A percentile compares a stretch with the other conserved stretches of the same genome.
Conservation (phyloP, 2,113 vertebrate genomes). For the Pristiophorus japonicus region DNA sequence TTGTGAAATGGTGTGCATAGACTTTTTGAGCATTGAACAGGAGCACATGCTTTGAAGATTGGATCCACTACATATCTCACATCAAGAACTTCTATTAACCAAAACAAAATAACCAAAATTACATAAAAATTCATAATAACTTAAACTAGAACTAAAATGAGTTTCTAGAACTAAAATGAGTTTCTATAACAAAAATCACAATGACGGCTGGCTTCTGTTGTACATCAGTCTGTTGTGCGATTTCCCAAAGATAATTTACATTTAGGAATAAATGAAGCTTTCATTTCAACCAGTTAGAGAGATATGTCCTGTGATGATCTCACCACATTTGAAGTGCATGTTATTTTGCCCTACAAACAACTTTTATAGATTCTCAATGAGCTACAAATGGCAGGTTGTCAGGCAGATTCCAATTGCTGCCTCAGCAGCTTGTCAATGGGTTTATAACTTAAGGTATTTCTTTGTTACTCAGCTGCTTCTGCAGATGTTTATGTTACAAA, state of each 20-base stretch:
- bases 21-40: neutral
- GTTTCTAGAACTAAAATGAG: neutral
- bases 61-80: neutral
- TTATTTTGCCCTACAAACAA: neutral
- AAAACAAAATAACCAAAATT: neutral
- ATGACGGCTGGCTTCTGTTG: neutral
- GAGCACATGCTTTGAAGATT: neutral
- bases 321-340: neutral
- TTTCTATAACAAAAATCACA: neutral
- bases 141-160: neutral
- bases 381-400: neutral
- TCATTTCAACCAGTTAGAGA: neutral
- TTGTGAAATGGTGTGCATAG: neutral
- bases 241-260: neutral
- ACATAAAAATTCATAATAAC: neutral
- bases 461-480: neutral
- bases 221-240: neutral
- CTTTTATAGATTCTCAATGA: neutral
- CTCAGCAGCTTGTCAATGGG: neutral
- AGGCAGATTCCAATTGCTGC: neutral
- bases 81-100: neutral
- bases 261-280: neutral
- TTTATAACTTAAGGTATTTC: neutral
- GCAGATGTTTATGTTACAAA: slow-evolving; percentile 24
- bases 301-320: neutral